Conservation (phyloP, 2,113 vertebrate species). For the Microcebus jonahi region DNA sequence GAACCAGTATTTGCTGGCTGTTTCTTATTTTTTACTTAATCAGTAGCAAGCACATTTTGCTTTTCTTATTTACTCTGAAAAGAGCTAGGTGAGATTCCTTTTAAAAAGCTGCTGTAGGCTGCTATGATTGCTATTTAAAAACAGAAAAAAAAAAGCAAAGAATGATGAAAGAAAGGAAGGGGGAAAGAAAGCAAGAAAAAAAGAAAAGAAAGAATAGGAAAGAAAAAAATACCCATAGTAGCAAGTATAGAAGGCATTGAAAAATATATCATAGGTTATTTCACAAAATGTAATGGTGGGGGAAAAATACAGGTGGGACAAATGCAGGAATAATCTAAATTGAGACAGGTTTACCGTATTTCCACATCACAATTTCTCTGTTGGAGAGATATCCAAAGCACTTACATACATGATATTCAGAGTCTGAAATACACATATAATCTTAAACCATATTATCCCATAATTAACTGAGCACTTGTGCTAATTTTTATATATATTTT, state of each 20-base stretch:
- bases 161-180: background rate
- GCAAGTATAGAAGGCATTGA: background rate
- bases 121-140: background rate
- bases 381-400: background rate
- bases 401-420: background rate
- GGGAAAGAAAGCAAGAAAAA: background rate
- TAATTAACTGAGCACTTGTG: background rate
- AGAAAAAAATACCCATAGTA: background rate
- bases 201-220: background rate
- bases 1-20: background rate
- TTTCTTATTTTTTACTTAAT: background rate
- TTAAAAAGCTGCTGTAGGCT: background rate
- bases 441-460: background rate
- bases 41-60: background rate
- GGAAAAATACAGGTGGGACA: background rate
- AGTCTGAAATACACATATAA: background rate
- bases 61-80: background rate
- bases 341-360: background rate
- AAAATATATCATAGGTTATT: conserved; percentile 1
- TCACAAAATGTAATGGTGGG: background rate
- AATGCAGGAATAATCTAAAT: background rate
- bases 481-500: background rate
- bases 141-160: background rate
- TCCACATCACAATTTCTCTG: background rate
- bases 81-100: background rate